Percentiles rank a stretch among this genome's conserved stretches.
Evolutionary conservation across 2,113 vertebrate genomes (phyloP).

Genomic region (Regulus satrapa): DNA sequence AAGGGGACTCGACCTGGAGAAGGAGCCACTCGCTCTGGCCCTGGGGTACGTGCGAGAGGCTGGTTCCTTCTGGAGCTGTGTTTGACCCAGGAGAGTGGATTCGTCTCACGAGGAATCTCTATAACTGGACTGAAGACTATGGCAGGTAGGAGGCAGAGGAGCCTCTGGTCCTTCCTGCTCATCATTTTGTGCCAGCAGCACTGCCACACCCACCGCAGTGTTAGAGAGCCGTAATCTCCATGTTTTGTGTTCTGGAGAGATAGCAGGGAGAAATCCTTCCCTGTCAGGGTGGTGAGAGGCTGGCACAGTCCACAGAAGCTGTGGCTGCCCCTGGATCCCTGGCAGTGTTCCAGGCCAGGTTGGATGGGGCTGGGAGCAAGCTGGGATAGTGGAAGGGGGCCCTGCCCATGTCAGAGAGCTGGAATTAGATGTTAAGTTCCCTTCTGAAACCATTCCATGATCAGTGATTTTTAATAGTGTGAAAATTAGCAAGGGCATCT

Average conservation of each 20-base stretch:
- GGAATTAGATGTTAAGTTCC: neutral
- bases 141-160: constrained; percentile 52
- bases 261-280: neutral
- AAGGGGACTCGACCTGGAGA: constrained; percentile 90
- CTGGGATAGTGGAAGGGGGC: neutral
- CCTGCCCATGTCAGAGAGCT: neutral
- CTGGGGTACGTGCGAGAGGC: constrained; percentile 88
- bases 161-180: neutral
- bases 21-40: constrained; percentile 86
- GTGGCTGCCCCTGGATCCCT: neutral
- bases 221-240: neutral
- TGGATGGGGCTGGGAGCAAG: neutral
- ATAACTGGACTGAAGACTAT: constrained; percentile 91
- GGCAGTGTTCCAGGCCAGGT: neutral
- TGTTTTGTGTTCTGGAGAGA: neutral
- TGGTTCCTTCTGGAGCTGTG: constrained; percentile 74
- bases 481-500: neutral
- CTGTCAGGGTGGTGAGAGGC: neutral
- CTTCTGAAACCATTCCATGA: neutral
- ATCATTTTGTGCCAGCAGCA: neutral
- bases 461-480: neutral
- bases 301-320: neutral
- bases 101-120: constrained; percentile 79
- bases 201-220: neutral
- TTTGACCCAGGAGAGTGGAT: constrained; percentile 88